These are phyloP conservation scores for Tipula vernalis DNA, from an alignment of 2,888 invertebrate genomes.

Conservation along the genomic window DNA sequence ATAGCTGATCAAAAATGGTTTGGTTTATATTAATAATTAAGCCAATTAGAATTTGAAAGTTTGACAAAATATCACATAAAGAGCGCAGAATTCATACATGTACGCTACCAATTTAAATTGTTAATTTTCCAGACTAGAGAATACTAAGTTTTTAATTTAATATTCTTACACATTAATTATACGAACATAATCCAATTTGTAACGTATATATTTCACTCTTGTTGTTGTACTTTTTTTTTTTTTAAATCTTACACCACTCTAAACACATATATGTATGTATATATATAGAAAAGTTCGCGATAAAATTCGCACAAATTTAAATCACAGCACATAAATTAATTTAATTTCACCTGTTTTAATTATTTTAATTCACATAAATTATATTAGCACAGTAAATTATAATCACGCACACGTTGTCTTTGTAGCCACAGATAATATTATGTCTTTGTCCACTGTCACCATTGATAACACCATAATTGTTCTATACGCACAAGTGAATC, in stretches of 20 bases:
- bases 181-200: background rate
- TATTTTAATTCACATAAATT: background rate
- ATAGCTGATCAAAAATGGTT: too few species aligned
- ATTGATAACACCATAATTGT: background rate
- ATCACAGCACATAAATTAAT: background rate
- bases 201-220: background rate
- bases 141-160: background rate
- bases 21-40: too few species aligned
- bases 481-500: background rate
- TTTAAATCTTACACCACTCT: background rate
- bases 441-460: background rate
- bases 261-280: background rate
- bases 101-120: background rate
- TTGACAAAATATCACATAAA: background rate
- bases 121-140: background rate
- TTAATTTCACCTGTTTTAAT: background rate
- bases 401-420: background rate
- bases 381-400: background rate
- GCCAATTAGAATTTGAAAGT: too few species aligned
- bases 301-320: background rate
- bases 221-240: background rate
- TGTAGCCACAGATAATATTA: background rate
- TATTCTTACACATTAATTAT: background rate
- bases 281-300: background rate
- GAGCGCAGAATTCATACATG: background rate